phyloP scores from a whole-genome alignment of 2,113 vertebrate genomes.

The Pangasianodon gigas region DNA sequence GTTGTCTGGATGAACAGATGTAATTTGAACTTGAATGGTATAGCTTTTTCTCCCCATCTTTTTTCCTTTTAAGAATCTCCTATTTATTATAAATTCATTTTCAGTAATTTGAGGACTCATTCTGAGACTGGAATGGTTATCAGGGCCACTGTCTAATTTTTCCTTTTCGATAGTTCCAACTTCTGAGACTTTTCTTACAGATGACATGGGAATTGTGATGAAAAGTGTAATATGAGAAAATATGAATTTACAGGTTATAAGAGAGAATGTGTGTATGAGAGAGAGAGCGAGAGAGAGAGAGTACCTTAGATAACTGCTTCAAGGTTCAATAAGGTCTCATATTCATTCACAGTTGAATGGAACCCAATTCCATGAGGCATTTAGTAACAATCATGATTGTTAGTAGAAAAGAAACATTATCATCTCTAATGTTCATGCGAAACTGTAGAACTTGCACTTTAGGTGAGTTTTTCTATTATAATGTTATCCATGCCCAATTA shows the following conservation, averaged over 20 bases:
- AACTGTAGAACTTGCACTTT: conserved; percentile 5
- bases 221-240: background rate
- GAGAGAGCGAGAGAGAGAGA: background rate
- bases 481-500: background rate
- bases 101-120: background rate
- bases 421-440: conserved; percentile 10
- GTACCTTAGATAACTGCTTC: conserved; percentile 1
- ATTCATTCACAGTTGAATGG: conserved; percentile 34
- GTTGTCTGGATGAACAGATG: background rate
- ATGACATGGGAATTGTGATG: background rate
- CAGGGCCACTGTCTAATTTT: background rate
- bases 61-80: background rate
- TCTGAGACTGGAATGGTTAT: background rate
- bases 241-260: background rate
- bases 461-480: background rate
- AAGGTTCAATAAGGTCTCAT: conserved; percentile 25
- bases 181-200: background rate
- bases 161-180: background rate
- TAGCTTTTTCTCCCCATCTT: background rate
- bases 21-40: background rate
- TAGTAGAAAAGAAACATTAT: conserved; percentile 28
- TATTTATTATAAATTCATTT: background rate
- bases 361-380: conserved; percentile 16
- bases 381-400: conserved; percentile 32
- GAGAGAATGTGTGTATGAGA: background rate